These are phyloP conservation scores for Coregonus suidteri DNA, from an alignment of 2,797 vertebrate species.

Conservation along the genomic window DNA sequence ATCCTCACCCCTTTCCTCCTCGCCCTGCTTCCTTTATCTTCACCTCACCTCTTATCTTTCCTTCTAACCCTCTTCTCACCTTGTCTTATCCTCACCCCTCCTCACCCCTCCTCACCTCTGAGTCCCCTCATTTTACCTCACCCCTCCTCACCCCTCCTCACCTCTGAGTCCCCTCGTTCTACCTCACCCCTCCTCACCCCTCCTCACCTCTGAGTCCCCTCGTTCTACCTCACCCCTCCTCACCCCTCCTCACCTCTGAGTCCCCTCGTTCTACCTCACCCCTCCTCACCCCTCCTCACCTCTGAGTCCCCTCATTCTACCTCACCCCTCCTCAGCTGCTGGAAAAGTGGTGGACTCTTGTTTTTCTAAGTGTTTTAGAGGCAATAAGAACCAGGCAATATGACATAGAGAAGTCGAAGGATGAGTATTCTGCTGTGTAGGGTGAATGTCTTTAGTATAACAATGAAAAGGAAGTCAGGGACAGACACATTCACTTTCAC, in stretches of 20 bases:
- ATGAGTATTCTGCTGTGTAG: not conserved
- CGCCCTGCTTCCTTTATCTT: conserved; percentile 47
- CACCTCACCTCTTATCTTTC: conserved; percentile 19
- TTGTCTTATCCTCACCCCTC: not conserved
- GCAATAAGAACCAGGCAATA: not conserved
- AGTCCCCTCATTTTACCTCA: not conserved
- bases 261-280: too few species aligned
- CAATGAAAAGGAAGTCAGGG: not conserved
- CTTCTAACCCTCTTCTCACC: not conserved
- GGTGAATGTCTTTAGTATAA: not conserved
- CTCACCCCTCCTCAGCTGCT: not conserved
- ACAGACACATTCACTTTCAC: conserved; percentile 23
- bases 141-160: too few species aligned
- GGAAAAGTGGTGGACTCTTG: not conserved
- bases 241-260: too few species aligned
- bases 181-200: not conserved
- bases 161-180: not conserved
- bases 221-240: not conserved
- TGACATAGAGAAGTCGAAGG: not conserved
- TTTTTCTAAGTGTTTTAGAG: not conserved
- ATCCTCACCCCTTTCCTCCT: conserved; percentile 20
- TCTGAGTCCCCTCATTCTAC: not conserved
- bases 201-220: not conserved
- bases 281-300: not conserved
- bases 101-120: not conserved